Evolutionary conservation across 2,888 invertebrate species (phyloP).

Genomic region (Pandemis cinnamomeana): DNA sequence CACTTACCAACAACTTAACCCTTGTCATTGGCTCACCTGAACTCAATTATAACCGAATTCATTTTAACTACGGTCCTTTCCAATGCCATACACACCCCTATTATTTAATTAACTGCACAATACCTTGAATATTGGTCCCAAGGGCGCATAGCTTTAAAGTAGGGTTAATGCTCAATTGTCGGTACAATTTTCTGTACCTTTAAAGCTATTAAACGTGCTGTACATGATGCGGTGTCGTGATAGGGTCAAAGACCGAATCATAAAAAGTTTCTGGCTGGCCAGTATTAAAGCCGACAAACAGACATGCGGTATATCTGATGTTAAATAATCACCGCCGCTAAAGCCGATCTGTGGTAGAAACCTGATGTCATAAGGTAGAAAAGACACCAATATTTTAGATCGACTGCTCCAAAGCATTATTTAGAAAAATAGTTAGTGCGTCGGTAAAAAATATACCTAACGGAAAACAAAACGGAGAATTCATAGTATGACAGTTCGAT

Average conservation of each 20-base stretch:
- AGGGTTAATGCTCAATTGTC: background rate
- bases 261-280: background rate
- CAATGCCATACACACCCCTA: background rate
- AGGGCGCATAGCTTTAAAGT: background rate
- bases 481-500: too few relatives aligned
- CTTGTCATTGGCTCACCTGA: background rate
- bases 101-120: constrained; percentile 16
- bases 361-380: too few relatives aligned
- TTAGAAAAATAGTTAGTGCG: too few relatives aligned
- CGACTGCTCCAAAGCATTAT: too few relatives aligned
- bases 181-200: background rate
- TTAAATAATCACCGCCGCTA: too few relatives aligned
- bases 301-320: too few relatives aligned
- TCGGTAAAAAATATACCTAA: too few relatives aligned
- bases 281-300: too few relatives aligned
- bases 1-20: background rate
- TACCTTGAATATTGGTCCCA: background rate
- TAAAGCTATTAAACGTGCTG: background rate
- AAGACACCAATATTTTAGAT: too few relatives aligned
- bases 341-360: too few relatives aligned
- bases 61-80: background rate
- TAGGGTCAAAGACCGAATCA: background rate
- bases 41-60: constrained; percentile 5
- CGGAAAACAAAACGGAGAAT: too few relatives aligned
- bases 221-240: background rate